Base-by-base conservation (phyloP, 1,140 invertebrate species). In the Pseudoatta argentina region DNA sequence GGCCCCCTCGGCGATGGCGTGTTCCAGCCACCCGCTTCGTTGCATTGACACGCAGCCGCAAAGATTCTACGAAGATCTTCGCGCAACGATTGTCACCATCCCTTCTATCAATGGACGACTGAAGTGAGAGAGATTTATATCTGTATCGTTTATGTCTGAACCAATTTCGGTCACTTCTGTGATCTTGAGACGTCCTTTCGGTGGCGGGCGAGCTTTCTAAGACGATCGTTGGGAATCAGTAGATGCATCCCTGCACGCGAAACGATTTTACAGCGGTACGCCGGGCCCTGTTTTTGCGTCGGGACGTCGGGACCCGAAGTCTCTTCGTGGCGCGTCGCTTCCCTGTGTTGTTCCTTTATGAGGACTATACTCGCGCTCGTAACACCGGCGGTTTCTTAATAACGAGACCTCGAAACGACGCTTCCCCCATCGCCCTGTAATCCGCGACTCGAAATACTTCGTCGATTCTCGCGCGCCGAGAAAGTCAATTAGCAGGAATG, bases 191-290 rank as follows among this genome's bases (percentile, higher is more conserved):
- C 7, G 39, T 44, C 12, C 34, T 61, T 24, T 44, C 53, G 55
- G 0, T 14, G 48, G 5, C n/a, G n/a, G 39, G 27, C 48, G 5
- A 34, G 53, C 8, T 53, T 53, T 64, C 51, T 61, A n/a, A 48
- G n/a, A 14, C 8, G 16, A 30, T 24, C 72, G 55, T 18, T 55
- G 24, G 18, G 44, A 73, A 72, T 66, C 63, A 61, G 82, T 92
- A 85, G 89, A 88, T 91, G 88, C 91, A 92, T 91, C 91, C 91
- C 91, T 92, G 91, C 66, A 86, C 85, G 82, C 86, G 48, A 81
- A 78, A 92, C 91, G 85, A 88, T 91, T 92, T 92, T 91, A 92
- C 91, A 92, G 86, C 86, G 88, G 90, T 92, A 86, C 91, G 90
- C 86, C 34, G 87, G 90, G 91, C 87, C 66, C 88, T 91, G 91